Evolutionary conservation across 2,888 invertebrate species (phyloP).

Genomic region (Troides oblongomaculatus): DNA sequence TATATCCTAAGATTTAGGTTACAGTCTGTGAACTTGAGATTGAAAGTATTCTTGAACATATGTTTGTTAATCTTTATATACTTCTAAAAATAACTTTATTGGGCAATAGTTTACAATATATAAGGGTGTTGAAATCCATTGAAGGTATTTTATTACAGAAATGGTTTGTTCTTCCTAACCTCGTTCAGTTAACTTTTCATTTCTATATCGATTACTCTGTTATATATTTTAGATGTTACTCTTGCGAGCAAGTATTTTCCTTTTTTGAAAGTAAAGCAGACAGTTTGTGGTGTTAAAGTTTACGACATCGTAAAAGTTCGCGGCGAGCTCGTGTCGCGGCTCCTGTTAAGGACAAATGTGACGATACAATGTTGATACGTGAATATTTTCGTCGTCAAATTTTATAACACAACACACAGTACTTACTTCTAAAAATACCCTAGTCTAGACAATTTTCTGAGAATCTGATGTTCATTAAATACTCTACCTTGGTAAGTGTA

Average conservation of each 20-base stretch:
- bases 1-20: too few species aligned
- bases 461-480: neutral
- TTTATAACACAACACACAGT: slow-evolving; percentile 20
- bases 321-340: slow-evolving; percentile 57
- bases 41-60: too few species aligned
- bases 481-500: neutral
- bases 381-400: slow-evolving; percentile 40
- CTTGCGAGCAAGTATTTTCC: slow-evolving; percentile 34
- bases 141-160: too few species aligned
- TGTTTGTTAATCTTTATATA: too few species aligned
- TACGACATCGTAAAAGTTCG: slow-evolving; percentile 70
- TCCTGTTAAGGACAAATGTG: slow-evolving; percentile 55
- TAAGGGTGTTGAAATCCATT: too few species aligned
- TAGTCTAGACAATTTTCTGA: slow-evolving; percentile 14
- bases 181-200: neutral
- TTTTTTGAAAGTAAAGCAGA: slow-evolving; percentile 50
- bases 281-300: slow-evolving; percentile 72
- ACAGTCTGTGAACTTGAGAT: too few species aligned
- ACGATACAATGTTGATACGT: slow-evolving; percentile 55
- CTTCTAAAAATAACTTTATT: too few species aligned
- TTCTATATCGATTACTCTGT: neutral
- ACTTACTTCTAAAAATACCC: slow-evolving; percentile 9
- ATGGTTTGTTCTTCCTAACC: neutral
- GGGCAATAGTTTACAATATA: too few species aligned
- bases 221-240: neutral